Percentiles rank a stretch among this genome's conserved stretches.
Evolutionary conservation across 1,140 invertebrate species (phyloP).

Genomic region (Lordiphosa mommai): DNA sequence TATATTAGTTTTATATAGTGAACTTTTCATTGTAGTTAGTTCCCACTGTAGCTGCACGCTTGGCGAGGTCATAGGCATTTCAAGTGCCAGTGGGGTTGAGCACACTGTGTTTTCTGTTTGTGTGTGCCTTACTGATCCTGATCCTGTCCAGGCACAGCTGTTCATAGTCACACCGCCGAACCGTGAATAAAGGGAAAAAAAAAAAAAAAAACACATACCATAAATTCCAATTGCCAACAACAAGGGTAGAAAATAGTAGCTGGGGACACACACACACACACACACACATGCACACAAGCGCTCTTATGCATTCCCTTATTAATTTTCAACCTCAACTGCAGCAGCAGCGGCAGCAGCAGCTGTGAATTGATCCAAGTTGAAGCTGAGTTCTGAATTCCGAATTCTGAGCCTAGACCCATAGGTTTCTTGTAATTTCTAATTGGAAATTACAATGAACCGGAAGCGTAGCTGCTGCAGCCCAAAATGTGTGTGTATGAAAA

Average conservation of each 20-base stretch:
- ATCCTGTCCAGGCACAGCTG: slow-evolving; percentile 29
- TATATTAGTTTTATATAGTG: no score
- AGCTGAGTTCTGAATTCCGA: slow-evolving; percentile 3
- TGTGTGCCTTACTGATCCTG: slow-evolving; percentile 20
- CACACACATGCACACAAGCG: slow-evolving; percentile 5
- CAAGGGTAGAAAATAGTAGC: slow-evolving; percentile 44
- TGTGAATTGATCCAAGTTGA: slow-evolving; percentile 12
- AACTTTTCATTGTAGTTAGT: no score
- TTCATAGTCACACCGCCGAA: slow-evolving; percentile 28
- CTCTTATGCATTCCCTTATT: slow-evolving; percentile 43
- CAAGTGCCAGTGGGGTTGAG: slow-evolving; percentile 11
- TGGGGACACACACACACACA: slow-evolving; percentile 17
- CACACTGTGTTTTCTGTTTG: not conserved
- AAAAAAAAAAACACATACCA: slow-evolving; percentile 54
- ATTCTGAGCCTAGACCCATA: slow-evolving; percentile 16
- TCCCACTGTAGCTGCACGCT: not conserved
- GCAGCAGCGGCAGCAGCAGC: slow-evolving; percentile 12
- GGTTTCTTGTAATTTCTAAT: slow-evolving; percentile 41
- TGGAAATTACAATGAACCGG: slow-evolving; percentile 64
- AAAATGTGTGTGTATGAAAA: slow-evolving; percentile 43
- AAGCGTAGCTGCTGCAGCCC: slow-evolving; percentile 36
- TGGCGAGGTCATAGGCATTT: slow-evolving; percentile 12
- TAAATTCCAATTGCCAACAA: slow-evolving; percentile 63
- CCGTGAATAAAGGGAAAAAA: slow-evolving; percentile 46
- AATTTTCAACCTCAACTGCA: slow-evolving; percentile 13